phyloP scores from a whole-genome alignment of 2,888 invertebrate genomes.

The Malthinus seriepunctatus region DNA sequence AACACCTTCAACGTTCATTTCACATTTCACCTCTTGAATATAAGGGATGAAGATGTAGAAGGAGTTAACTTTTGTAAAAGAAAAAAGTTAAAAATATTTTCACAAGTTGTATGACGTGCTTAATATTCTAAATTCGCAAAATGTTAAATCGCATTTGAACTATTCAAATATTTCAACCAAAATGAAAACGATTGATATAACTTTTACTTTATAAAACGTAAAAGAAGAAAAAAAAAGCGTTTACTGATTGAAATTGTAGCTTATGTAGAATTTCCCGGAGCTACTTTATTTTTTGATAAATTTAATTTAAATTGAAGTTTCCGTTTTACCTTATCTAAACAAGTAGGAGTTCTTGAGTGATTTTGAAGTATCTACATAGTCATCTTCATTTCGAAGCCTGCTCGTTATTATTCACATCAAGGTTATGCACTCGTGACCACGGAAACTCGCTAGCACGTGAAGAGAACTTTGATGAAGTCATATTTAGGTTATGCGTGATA shows the following conservation, averaged over 20 bases:
- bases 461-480: constrained; percentile 38
- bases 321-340: constrained; percentile 14
- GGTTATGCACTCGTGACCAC: constrained; percentile 40
- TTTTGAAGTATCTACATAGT: constrained; percentile 28
- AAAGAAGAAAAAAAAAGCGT: background rate
- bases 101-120: background rate
- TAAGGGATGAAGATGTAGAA: too few species aligned
- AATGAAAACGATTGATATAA: background rate
- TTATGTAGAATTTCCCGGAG: background rate
- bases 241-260: constrained; percentile 1
- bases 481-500: constrained; percentile 34
- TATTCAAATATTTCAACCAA: background rate
- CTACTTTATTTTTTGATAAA: constrained; percentile 4
- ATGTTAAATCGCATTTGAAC: too few species aligned
- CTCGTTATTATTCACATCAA: constrained; percentile 44
- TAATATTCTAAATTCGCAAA: background rate
- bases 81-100: background rate
- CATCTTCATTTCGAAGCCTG: constrained; percentile 27
- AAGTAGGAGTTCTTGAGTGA: constrained; percentile 21
- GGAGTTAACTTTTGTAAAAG: too few species aligned
- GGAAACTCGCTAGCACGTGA: constrained; percentile 35
- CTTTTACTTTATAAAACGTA: background rate
- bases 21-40: too few species aligned
- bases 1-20: too few species aligned
- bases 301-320: constrained; percentile 16